Base-by-base conservation (phyloP, 2,888 invertebrate genomes). In the Mystacides longicornis region DNA sequence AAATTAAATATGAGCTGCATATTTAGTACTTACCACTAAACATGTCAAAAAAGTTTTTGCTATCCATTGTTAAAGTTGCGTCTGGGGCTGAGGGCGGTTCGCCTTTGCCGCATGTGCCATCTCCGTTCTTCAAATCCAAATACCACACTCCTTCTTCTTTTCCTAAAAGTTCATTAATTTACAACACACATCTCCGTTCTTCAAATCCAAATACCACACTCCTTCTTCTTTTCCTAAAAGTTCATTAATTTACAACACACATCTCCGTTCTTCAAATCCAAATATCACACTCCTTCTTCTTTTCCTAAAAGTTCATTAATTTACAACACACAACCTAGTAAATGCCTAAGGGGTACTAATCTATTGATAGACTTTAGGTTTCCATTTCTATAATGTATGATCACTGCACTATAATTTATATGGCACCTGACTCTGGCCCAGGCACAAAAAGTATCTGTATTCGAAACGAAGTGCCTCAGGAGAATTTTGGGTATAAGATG, bases 81-180 rank as follows among this genome's bases (percentile, higher is more conserved):
- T 96, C 93, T 0, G 91, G 81, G 11, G 83, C 71, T 49, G 70
- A 67, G 23, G 83, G 75, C 3, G 91, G 81, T 60, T 84, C 82
- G 0, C 94, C 95, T 65, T 81, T 78, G 0, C 94, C 94, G 64
- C 87, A 85, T 2, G 82, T 65, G 0, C 96, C 96, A 1, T 75
- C 73, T 0, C 91, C 94, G 66, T 85, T 89, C 74, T 95, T 96
- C 65, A 97, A 76, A 74, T 98, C 95, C 52, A 97, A 71, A 68
- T 81, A 90, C 89, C 92, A 93, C 0, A 80, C 79, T 0, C 88
- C 87, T 62, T 80, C 78, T 61, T 86, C 83, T 33, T 80, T 75
- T 57, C 85, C 86, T 86, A 61, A 1, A 66, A 65, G n/a, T n/a
- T n/a, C n/a, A n/a, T n/a, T n/a, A n/a, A n/a, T n/a, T n/a, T n/a